Conservation (phyloP, 2,797 vertebrate genomes). For the Odontamblyopus lacepedii region DNA sequence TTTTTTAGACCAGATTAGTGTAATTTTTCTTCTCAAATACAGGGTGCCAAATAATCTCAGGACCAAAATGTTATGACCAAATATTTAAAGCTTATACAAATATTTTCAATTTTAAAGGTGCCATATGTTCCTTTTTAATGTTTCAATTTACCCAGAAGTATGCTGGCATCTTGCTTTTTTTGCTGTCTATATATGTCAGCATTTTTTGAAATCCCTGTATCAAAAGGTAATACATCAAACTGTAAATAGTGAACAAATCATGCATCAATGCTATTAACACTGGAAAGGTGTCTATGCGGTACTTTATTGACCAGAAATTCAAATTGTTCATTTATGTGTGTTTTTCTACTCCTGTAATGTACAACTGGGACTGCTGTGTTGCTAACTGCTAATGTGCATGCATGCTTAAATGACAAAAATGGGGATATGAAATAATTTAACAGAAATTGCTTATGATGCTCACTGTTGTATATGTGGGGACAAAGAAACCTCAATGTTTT, state of each 20-base stretch:
- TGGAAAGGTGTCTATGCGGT: neutral
- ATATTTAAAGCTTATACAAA: neutral
- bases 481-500: conserved; percentile 24
- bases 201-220: neutral
- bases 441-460: neutral
- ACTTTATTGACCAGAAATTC: neutral
- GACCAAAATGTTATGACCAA: conserved; percentile 59
- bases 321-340: neutral
- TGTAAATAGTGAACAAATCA: neutral
- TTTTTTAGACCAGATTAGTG: conserved; percentile 17
- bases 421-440: neutral
- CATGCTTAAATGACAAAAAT: neutral
- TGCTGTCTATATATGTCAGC: neutral
- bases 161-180: neutral
- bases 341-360: neutral
- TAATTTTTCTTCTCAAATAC: conserved; percentile 43
- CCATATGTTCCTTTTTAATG: neutral
- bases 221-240: neutral
- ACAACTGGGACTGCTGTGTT: conserved; percentile 1
- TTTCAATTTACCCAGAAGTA: neutral
- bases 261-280: neutral
- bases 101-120: neutral
- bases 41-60: conserved; percentile 68
- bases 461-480: neutral
- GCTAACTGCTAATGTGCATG: neutral